Conservation (phyloP, 2,113 vertebrate genomes). For the Carettochelys insculpta region DNA sequence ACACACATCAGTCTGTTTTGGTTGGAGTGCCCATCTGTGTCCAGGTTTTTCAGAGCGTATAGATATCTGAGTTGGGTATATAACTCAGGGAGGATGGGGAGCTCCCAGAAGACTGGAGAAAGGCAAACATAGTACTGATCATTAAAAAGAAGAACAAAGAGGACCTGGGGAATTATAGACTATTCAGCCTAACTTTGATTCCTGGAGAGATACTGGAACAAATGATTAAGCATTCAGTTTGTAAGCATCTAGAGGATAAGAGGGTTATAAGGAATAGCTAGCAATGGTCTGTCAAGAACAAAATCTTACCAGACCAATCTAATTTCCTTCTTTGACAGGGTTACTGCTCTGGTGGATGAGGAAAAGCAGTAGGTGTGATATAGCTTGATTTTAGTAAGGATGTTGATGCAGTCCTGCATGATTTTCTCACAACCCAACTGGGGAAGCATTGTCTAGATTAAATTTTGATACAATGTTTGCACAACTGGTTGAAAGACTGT, state of each 20-base stretch:
- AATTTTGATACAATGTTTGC: not conserved
- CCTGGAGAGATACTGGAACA: not conserved
- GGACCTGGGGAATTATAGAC: not conserved
- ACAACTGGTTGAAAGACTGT: not conserved
- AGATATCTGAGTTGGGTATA: constrained; percentile 41
- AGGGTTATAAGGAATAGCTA: not conserved
- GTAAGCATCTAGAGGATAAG: not conserved
- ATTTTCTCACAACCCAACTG: not conserved
- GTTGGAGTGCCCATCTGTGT: constrained; percentile 9
- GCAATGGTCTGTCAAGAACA: not conserved
- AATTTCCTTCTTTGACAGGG: not conserved
- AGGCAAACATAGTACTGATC: not conserved
- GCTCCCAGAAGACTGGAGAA: not conserved
- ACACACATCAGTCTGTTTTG: constrained; percentile 54
- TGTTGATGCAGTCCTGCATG: not conserved
- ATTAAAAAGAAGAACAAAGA: not conserved
- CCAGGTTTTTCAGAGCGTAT: not conserved
- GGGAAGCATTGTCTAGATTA: not conserved
- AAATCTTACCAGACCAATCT: not conserved
- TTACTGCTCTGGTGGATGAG: not conserved
- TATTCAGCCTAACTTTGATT: not conserved
- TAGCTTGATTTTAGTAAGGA: not conserved
- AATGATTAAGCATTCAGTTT: not conserved
- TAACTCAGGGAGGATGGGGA: not conserved
- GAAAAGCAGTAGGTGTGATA: not conserved